Evolutionary conservation across 1,140 invertebrate species (phyloP).

Genomic region (Doryteuthis pealeii): DNA sequence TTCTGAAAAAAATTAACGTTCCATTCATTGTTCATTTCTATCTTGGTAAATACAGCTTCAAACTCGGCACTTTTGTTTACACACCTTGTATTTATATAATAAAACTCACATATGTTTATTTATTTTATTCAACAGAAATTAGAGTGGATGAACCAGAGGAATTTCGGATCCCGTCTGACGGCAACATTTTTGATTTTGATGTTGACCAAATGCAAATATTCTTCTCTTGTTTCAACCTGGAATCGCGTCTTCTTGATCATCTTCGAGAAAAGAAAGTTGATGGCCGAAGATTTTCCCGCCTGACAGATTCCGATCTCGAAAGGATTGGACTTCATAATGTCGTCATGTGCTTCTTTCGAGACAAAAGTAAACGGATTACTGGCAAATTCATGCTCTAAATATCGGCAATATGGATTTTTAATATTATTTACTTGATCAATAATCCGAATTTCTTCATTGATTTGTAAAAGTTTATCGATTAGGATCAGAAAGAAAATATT

Average conservation of each 20-base stretch:
- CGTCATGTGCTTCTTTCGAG: constrained; percentile 35
- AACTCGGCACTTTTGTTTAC: no score
- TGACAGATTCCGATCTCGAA: constrained; percentile 42
- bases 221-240: constrained; percentile 31
- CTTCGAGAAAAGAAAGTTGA: constrained; percentile 36
- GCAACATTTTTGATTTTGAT: constrained; percentile 32
- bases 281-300: constrained; percentile 34
- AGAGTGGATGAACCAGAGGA: constrained; percentile 59
- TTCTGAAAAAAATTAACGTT: no score
- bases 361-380: constrained; percentile 29
- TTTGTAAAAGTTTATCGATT: no score
- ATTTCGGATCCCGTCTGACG: constrained; percentile 73
- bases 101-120: no score
- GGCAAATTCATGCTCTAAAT: constrained; percentile 30
- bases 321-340: constrained; percentile 35
- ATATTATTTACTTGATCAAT: no score
- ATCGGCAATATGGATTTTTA: no score
- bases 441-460: no score
- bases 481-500: no score
- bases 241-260: constrained; percentile 32
- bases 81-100: no score
- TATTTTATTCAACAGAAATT: no score
- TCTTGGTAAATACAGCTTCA: no score
- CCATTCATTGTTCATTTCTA: no score
- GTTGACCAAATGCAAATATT: constrained; percentile 37